A percentile compares a stretch with the other conserved stretches of the same genome.
phyloP scores from a whole-genome alignment of 2,888 invertebrate genomes.

The Caenorhabditis afra region DNA sequence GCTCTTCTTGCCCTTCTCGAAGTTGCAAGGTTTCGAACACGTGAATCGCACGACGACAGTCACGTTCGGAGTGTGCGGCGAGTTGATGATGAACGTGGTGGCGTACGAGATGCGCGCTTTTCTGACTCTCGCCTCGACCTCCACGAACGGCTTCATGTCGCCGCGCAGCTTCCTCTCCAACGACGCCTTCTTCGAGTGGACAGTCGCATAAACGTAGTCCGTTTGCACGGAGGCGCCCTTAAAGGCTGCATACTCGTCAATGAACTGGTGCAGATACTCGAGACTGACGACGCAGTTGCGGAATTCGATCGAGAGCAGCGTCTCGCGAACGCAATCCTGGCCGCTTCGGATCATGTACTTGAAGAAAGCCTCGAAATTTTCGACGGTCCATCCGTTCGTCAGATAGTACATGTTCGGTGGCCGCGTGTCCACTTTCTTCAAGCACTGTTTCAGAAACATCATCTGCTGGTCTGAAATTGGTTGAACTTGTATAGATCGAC shows the following conservation, averaged over 20 bases:
- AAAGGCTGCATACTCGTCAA: conserved; percentile 36
- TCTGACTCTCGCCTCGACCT: conserved; percentile 34
- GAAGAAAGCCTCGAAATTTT: conserved; percentile 53
- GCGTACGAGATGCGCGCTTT: conserved; percentile 41
- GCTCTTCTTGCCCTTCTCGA: conserved; percentile 7
- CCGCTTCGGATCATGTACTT: conserved; percentile 43
- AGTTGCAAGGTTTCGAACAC: conserved; percentile 30
- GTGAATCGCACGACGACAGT: conserved; percentile 38
- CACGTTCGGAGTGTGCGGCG: conserved; percentile 42
- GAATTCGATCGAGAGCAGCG: conserved; percentile 47
- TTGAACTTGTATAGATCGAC: too few relatives aligned
- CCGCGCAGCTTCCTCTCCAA: conserved; percentile 44
- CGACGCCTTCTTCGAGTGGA: conserved; percentile 41
- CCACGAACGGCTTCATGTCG: conserved; percentile 28
- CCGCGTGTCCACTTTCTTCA: conserved; percentile 43
- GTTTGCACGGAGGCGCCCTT: conserved; percentile 33
- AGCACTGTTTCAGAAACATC: conserved; percentile 54
- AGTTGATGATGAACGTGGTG: conserved; percentile 37
- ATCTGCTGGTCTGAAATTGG: conserved; percentile 49
- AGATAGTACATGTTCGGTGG: conserved; percentile 56
- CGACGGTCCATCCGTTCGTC: conserved; percentile 48
- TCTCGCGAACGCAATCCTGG: conserved; percentile 17
- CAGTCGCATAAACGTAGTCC: conserved; percentile 50
- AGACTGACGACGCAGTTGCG: conserved; percentile 30
- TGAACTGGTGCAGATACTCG: conserved; percentile 25